These are phyloP conservation scores for Temnothorax rugatulus DNA, from an alignment of 2,888 invertebrate species.

Conservation along the genomic window DNA sequence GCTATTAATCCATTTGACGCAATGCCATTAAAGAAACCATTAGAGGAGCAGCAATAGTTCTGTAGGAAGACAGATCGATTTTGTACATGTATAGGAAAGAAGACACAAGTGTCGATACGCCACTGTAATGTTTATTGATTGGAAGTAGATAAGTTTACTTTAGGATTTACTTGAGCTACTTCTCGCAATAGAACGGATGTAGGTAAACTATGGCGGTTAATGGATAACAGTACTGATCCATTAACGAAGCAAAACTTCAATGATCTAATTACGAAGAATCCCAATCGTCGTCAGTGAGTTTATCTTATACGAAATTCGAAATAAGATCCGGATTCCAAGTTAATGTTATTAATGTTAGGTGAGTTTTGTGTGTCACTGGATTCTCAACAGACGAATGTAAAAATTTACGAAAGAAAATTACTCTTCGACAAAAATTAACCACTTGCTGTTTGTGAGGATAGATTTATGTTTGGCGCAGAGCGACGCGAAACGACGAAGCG, in stretches of 20 bases:
- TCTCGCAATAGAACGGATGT: neutral
- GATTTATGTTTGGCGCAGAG: neutral
- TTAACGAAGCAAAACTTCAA: slow-evolving; percentile 8
- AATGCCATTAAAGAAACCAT: neutral
- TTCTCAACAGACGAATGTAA: neutral
- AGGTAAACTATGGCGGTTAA: neutral
- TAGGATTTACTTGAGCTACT: slow-evolving; percentile 24
- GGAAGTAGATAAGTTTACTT: slow-evolving; percentile 16
- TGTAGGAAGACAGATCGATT: neutral
- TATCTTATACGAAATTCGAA: slow-evolving; percentile 9
- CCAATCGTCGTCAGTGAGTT: neutral
- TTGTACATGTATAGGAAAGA: neutral
- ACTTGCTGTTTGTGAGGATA: neutral
- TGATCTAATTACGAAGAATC: neutral
- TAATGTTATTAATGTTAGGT: neutral
- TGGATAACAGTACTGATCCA: slow-evolving; percentile 11
- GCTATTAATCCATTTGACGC: neutral
- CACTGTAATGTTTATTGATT: slow-evolving; percentile 20
- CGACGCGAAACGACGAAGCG: neutral
- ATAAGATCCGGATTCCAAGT: neutral
- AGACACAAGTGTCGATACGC: slow-evolving; percentile 6
- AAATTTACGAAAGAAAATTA: slow-evolving; percentile 4
- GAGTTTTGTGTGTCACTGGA: neutral
- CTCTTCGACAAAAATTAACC: neutral
- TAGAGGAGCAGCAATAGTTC: neutral